phyloP scores from a whole-genome alignment of 2,113 vertebrate genomes.

The Scomber scombrus region DNA sequence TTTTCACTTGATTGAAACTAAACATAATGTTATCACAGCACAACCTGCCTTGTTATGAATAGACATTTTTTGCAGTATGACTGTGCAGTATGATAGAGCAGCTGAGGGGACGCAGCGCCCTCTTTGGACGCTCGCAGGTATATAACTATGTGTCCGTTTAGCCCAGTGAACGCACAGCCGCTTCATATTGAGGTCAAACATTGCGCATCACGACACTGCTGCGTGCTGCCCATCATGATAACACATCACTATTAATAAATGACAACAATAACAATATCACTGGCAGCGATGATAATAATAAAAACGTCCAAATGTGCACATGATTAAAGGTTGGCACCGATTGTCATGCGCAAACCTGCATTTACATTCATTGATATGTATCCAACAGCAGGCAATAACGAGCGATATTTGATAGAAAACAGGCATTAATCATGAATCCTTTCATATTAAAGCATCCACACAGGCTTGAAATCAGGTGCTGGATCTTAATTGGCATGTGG shows the following conservation, averaged over 20 bases:
- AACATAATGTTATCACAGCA: neutral
- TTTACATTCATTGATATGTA: constrained; percentile 30
- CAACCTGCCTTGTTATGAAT: neutral
- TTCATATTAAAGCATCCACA: neutral
- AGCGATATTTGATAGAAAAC: neutral
- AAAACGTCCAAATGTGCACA: neutral
- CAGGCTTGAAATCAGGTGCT: constrained; percentile 15
- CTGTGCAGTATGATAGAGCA: constrained; percentile 29
- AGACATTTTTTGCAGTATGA: constrained; percentile 21
- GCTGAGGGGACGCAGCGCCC: constrained; percentile 72
- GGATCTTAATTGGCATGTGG: constrained; percentile 6
- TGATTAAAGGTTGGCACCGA: neutral
- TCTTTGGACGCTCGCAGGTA: constrained; percentile 48
- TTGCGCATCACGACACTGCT: constrained; percentile 8
- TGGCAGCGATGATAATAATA: neutral
- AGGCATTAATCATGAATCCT: neutral
- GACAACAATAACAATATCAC: neutral
- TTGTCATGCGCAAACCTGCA: constrained; percentile 48
- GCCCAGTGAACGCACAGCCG: constrained; percentile 32
- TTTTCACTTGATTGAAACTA: neutral
- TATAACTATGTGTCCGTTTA: neutral
- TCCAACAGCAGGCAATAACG: constrained; percentile 34
- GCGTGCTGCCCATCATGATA: neutral
- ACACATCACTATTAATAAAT: neutral
- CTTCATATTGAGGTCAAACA: constrained; percentile 58